Evolutionary conservation across 2,797 vertebrate genomes (phyloP).

Genomic region (Centropyge bicolor): DNA sequence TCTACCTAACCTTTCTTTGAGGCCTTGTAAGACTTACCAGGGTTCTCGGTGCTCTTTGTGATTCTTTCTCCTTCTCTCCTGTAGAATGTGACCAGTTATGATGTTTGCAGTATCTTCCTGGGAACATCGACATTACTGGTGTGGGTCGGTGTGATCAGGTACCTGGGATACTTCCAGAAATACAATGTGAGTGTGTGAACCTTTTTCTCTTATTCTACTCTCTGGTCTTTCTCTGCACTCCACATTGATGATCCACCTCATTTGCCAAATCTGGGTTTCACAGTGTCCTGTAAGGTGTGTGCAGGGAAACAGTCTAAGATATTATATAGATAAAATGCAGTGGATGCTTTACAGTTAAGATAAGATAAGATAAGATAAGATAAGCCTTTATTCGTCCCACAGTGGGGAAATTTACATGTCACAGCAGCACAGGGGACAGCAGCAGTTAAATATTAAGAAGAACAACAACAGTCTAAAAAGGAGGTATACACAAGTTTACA

Average conservation of each 20-base stretch:
- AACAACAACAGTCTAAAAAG: no score
- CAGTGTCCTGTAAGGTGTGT: neutral
- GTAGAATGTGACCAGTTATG: slow-evolving; percentile 94
- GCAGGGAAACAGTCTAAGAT: neutral
- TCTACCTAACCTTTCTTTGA: neutral
- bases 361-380: no score
- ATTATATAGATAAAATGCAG: neutral
- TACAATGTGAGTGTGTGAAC: slow-evolving; percentile 91
- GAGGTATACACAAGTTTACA: no score
- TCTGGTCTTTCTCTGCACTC: neutral
- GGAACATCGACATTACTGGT: slow-evolving; percentile 95
- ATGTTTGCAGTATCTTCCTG: slow-evolving; percentile 97
- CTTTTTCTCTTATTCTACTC: neutral
- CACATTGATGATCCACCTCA: neutral
- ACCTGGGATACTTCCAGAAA: slow-evolving; percentile 97
- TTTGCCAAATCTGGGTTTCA: neutral
- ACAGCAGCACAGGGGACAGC: no score
- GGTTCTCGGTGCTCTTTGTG: neutral
- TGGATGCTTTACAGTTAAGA: neutral
- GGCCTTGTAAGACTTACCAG: neutral
- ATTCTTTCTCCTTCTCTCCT: neutral
- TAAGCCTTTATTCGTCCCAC: no score
- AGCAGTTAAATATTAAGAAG: no score
- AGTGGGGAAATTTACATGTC: no score
- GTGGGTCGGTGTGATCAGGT: slow-evolving; percentile 97